A percentile compares a stretch with the other conserved stretches of the same genome.
phyloP scores from a whole-genome alignment of 2,797 vertebrate species.

The Chromobotia macracanthus region DNA sequence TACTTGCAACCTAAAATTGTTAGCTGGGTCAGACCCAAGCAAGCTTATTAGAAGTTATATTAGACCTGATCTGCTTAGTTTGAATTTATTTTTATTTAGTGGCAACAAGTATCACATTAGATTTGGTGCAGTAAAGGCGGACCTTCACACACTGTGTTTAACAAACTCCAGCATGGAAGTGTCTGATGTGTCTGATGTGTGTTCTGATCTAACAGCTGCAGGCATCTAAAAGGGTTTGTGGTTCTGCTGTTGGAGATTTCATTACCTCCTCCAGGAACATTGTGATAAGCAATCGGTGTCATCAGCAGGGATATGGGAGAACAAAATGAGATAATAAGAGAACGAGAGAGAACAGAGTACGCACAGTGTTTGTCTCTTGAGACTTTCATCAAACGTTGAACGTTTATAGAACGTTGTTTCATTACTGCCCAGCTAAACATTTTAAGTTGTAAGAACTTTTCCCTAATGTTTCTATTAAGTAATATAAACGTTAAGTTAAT shows the following conservation, averaged over 20 bases:
- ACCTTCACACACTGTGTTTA: conserved; percentile 2
- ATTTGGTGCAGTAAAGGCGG: neutral
- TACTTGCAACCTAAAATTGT: too few species aligned
- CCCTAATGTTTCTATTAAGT: too few species aligned
- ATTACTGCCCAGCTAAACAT: neutral
- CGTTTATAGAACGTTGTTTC: too few species aligned
- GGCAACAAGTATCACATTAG: neutral
- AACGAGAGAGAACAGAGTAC: neutral
- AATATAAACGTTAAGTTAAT: too few species aligned
- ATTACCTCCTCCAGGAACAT: conserved; percentile 19
- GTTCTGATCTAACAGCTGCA: conserved; percentile 24
- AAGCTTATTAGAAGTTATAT: neutral
- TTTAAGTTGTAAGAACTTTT: too few species aligned
- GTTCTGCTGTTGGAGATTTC: conserved; percentile 9
- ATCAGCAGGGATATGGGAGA: conserved; percentile 18
- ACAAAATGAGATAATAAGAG: neutral
- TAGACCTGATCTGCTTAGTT: neutral
- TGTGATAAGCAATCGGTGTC: conserved; percentile 20
- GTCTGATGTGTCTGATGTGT: neutral
- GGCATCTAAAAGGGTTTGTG: neutral
- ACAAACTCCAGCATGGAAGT: conserved; percentile 27
- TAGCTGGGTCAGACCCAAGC: too few species aligned
- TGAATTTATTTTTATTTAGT: neutral
- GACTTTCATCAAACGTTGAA: neutral
- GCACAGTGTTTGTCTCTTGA: neutral